These are phyloP conservation scores for Archaeoteleia sp. DNA, from an alignment of 2,888 invertebrate species.

Conservation along the genomic window DNA sequence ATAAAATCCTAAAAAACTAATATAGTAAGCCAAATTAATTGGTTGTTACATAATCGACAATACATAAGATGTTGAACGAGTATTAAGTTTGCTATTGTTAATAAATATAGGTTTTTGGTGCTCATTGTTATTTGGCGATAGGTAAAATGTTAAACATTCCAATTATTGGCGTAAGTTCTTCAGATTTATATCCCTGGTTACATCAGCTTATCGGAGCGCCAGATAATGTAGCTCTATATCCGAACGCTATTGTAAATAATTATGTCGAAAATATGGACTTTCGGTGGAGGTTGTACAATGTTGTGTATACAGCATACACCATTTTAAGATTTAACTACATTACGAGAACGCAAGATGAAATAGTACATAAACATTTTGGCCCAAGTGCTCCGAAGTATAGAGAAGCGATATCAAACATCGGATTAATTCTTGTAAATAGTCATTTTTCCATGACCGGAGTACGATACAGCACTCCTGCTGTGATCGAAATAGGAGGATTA, in stretches of 20 bases:
- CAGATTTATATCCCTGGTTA: conserved; percentile 58
- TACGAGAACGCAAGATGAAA: conserved; percentile 45
- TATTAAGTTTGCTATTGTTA: too few relatives aligned
- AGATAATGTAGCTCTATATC: conserved; percentile 55
- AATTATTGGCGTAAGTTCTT: conserved; percentile 50
- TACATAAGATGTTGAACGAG: neutral
- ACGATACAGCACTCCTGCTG: conserved; percentile 73
- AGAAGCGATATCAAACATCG: conserved; percentile 74
- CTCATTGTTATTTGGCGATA: conserved; percentile 56
- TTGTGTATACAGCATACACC: conserved; percentile 34
- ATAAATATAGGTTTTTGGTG: conserved; percentile 42
- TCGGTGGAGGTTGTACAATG: conserved; percentile 52
- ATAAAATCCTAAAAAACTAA: too few relatives aligned
- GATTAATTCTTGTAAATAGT: conserved; percentile 76
- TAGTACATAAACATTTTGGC: conserved; percentile 58
- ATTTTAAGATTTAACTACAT: conserved; percentile 33
- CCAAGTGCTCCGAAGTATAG: conserved; percentile 68
- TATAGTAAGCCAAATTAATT: too few relatives aligned
- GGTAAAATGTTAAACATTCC: conserved; percentile 59
- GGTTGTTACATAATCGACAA: too few relatives aligned
- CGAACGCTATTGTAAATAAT: conserved; percentile 35
- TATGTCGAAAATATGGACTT: conserved; percentile 48
- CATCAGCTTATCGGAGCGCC: conserved; percentile 57
- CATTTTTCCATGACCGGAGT: conserved; percentile 75
- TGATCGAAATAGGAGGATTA: conserved; percentile 77